Evolutionary conservation across 2,797 vertebrate species (phyloP).

Genomic region (Darevskia nairensis): DNA sequence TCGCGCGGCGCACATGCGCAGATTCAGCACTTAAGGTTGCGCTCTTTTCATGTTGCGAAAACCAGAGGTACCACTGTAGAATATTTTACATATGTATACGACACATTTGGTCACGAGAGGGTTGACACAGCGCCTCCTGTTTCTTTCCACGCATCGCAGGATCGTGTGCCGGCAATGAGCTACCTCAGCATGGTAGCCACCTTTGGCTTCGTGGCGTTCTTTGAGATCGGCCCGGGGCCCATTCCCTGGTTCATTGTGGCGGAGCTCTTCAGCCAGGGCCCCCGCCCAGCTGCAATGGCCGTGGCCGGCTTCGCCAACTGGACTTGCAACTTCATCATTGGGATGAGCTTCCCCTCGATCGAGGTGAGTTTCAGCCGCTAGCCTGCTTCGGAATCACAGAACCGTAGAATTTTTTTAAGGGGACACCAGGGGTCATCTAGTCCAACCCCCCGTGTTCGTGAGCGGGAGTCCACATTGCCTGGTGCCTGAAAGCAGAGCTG

Average conservation of each 20-base stretch:
- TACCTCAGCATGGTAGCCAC: conserved; percentile 89
- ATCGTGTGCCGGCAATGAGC: conserved; percentile 85
- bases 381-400: no score
- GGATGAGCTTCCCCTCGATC: conserved; percentile 90
- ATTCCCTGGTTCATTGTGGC: conserved; percentile 96
- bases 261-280: conserved; percentile 92
- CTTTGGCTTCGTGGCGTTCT: conserved; percentile 93
- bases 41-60: no score
- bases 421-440: no score
- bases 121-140: not conserved
- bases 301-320: conserved; percentile 91
- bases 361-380: conserved; percentile 80
- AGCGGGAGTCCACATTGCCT: not conserved
- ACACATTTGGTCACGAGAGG: no score
- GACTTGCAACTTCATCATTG: conserved; percentile 92
- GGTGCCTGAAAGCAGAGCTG: not conserved
- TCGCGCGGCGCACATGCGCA: no score
- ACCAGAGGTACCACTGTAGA: no score
- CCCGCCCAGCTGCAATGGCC: conserved; percentile 90
- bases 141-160: conserved; percentile 71
- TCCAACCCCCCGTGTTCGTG: no score
- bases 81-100: no score
- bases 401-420: no score
- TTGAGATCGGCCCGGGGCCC: conserved; percentile 91
- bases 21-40: no score